phyloP scores from a whole-genome alignment of 23 tunicate genomes.

The Diplosoma virens region DNA sequence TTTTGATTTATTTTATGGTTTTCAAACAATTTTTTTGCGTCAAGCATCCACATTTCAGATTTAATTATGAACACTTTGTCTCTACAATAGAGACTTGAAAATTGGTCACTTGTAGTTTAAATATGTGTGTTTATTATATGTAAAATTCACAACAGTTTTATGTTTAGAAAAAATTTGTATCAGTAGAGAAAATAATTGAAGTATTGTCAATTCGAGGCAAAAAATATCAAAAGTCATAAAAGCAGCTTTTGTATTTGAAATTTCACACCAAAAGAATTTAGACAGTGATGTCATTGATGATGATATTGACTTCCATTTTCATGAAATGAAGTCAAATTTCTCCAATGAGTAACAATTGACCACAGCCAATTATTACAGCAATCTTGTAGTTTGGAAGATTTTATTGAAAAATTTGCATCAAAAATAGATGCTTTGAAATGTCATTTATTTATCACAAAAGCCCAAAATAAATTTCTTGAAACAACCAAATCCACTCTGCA shows the following conservation, averaged over 20 bases:
- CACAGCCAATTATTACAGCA: neutral
- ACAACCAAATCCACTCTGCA: neutral
- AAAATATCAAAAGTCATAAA: neutral
- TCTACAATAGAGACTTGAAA: too few species aligned
- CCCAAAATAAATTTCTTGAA: constrained; percentile 20
- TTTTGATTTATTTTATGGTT: too few species aligned
- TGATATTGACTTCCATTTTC: neutral
- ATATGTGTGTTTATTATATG: neutral
- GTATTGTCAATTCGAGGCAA: neutral
- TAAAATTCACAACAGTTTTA: neutral
- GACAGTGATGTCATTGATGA: neutral
- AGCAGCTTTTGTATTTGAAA: neutral
- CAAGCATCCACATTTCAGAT: too few species aligned
- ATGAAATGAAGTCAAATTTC: constrained; percentile 12
- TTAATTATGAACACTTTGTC: too few species aligned
- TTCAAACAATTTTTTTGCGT: too few species aligned
- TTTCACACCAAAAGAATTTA: too few species aligned
- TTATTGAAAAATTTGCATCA: neutral
- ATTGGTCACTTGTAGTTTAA: neutral
- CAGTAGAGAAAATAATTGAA: neutral
- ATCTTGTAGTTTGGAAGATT: constrained; percentile 2
- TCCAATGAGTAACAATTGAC: constrained; percentile 23
- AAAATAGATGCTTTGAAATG: neutral
- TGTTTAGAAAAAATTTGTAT: neutral
- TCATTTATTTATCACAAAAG: constrained; percentile 28